phyloP scores from a whole-genome alignment of 2,888 invertebrate genomes.

The Hypercompe scribonia region DNA sequence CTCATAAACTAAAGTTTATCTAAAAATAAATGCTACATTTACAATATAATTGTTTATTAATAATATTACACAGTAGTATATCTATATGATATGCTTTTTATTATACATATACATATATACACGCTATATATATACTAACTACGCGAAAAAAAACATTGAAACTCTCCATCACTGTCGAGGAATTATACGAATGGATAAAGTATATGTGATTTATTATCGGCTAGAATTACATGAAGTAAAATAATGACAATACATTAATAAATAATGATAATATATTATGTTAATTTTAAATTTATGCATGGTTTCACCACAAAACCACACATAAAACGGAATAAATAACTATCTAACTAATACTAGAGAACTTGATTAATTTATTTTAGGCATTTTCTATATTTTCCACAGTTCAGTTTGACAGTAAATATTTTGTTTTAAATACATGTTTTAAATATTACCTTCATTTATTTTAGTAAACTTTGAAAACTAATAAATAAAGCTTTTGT shows the following conservation, averaged over 20 bases:
- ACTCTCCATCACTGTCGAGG: not conserved
- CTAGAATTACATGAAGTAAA: not conserved
- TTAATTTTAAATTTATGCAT: not conserved
- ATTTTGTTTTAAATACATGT: not conserved
- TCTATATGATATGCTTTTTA: no score
- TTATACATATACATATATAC: not conserved
- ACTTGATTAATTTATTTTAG: not conserved
- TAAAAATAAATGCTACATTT: no score
- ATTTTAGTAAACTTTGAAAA: not conserved
- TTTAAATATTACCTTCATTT: not conserved
- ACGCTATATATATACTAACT: not conserved
- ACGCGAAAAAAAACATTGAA: not conserved
- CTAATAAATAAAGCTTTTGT: not conserved
- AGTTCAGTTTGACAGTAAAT: not conserved
- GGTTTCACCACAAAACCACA: not conserved
- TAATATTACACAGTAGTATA: no score
- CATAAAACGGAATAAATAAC: not conserved
- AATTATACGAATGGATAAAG: not conserved
- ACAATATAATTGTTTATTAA: no score
- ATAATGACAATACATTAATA: not conserved
- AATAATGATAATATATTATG: slow-evolving; percentile 4
- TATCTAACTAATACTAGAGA: not conserved
- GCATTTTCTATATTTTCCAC: not conserved
- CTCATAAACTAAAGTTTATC: no score
- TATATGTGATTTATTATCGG: not conserved